Percentiles rank a stretch among this genome's conserved stretches.
Conservation (phyloP, 1,140 invertebrate species). For the Octopus bimaculoides region DNA sequence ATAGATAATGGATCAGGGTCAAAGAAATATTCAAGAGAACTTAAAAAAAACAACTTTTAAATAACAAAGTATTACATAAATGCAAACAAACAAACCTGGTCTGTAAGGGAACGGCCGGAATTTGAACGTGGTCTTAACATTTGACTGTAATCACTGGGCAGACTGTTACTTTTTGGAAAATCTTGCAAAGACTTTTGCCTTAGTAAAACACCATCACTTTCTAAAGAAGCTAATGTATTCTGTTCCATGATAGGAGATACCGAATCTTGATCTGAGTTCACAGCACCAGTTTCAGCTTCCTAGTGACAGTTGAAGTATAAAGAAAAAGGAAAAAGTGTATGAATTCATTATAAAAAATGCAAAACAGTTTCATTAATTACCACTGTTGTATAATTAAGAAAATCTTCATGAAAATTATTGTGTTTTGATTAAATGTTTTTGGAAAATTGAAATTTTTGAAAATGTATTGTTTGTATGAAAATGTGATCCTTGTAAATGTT, state of each 20-base stretch:
- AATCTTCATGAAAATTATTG: too few species aligned
- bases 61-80: conserved; percentile 12
- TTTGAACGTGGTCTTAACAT: conserved; percentile 39
- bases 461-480: too few species aligned
- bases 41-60: too few species aligned
- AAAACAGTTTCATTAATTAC: too few species aligned
- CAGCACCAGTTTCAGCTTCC: conserved; percentile 35
- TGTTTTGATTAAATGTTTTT: too few species aligned
- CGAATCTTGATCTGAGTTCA: conserved; percentile 36
- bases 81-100: conserved; percentile 39
- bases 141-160: conserved; percentile 19
- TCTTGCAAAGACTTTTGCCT: conserved; percentile 20
- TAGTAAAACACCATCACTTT: conserved; percentile 7
- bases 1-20: not conserved
- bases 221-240: not conserved
- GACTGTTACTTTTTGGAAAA: not conserved
- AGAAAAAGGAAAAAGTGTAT: not conserved
- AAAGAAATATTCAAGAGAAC: conserved; percentile 18
- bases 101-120: conserved; percentile 47
- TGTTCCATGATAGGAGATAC: conserved; percentile 22
- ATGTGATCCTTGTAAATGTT: too few species aligned
- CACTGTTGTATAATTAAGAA: too few species aligned
- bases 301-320: conserved; percentile 13
- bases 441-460: too few species aligned
- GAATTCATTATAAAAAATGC: too few species aligned